phyloP scores from a whole-genome alignment of 2,113 vertebrate species.

The Polypterus senegalus region DNA sequence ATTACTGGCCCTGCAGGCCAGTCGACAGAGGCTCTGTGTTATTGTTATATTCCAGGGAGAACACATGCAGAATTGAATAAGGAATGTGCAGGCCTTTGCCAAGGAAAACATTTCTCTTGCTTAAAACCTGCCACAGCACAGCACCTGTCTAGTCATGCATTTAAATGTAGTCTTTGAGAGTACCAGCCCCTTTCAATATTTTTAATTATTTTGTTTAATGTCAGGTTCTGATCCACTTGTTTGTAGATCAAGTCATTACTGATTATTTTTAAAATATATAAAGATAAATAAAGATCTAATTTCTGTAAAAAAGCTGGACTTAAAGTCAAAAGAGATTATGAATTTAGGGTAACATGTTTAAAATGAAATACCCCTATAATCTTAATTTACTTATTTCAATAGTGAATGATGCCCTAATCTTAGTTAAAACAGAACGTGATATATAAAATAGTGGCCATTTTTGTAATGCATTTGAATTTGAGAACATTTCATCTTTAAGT shows the following conservation, averaged over 20 bases:
- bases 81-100: background rate
- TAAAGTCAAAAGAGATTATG: no score
- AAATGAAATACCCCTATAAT: no score
- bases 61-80: slow-evolving; percentile 1
- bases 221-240: background rate
- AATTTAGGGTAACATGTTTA: no score
- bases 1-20: background rate
- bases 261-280: no score
- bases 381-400: no score
- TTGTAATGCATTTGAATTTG: no score
- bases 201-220: background rate
- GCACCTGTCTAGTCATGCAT: background rate
- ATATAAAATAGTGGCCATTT: no score
- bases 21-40: background rate
- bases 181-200: background rate
- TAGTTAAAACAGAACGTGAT: no score
- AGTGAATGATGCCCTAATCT: no score
- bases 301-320: no score
- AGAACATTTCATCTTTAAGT: no score
- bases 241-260: background rate
- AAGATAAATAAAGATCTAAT: no score
- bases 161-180: background rate
- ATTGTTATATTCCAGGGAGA: background rate
- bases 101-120: background rate
- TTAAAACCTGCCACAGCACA: background rate